Base-by-base conservation (phyloP, 2,113 vertebrate genomes). In the Cyrtonyx montezumae region DNA sequence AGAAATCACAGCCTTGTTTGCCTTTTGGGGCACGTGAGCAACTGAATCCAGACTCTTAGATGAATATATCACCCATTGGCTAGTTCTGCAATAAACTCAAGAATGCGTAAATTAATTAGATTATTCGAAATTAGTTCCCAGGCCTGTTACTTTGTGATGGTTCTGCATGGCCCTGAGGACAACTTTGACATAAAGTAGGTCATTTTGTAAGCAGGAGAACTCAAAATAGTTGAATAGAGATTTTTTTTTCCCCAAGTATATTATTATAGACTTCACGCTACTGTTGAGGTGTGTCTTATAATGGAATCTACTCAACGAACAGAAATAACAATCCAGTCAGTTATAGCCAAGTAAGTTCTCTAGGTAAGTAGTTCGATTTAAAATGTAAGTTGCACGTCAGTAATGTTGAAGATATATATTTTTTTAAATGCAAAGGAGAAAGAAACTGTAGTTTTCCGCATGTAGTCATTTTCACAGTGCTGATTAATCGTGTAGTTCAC, bases 81-180 rank as follows among this genome's bases (percentile, higher is more conserved):
- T 84, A 73, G 53, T 91, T 93, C 70, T 6, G 1, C 89, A 82
- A 73, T 93, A 87, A 95, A 84, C 78, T 79, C 85, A 84, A 87
- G 58, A 93, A 83, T 92, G 82, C 88, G 88, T 95, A 87, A 88
- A 90, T 94, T 95, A 95, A 96, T 97, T 96, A 94, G 84, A 92
- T 95, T 90, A 92, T 93, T 90, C 80, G 94, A 96, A 95, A 70
- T 69, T 2, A 79, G 77, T 94, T 94, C 49, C 74, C 59, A 67
- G 62, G 63, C 73, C 75, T 89, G 23, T 92, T 90, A 76, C 61
- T 80, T 84, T 83, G 80, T 95, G 90, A 79, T 77, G 91, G 91
- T 79, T 94, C 78, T 92, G 74, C 51, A 55, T 79, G 55, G 46
- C 90, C 86, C 56, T 0, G 0, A 95, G 83, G 90, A 93, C 43